These are phyloP conservation scores for Accipiter virgatus DNA, from an alignment of 2,113 vertebrate genomes.

Conservation along the genomic window DNA sequence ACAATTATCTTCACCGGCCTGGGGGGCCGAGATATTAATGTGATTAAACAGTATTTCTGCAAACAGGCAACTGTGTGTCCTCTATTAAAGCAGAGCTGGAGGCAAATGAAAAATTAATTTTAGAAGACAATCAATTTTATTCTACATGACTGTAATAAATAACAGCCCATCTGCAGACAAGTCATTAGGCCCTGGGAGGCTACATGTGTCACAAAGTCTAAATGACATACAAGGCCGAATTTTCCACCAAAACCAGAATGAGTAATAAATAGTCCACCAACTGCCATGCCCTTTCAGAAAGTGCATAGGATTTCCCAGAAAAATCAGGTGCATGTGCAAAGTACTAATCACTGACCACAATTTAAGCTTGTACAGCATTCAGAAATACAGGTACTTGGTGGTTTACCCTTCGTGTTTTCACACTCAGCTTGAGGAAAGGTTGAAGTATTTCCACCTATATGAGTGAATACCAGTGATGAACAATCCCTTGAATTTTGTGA, in stretches of 20 bases:
- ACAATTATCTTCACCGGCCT: slow-evolving; percentile 88
- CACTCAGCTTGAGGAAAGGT: background rate
- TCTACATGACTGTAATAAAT: slow-evolving; percentile 92
- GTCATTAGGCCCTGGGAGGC: slow-evolving; percentile 83
- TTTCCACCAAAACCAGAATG: slow-evolving; percentile 64
- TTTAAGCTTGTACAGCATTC: background rate
- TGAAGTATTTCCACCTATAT: background rate
- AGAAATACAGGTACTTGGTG: background rate
- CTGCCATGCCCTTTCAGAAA: slow-evolving; percentile 18
- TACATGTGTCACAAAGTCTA: slow-evolving; percentile 84
- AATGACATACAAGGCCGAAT: slow-evolving; percentile 78
- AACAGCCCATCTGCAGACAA: slow-evolving; percentile 86
- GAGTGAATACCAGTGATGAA: background rate
- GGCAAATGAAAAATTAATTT: slow-evolving; percentile 94
- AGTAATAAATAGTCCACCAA: slow-evolving; percentile 62
- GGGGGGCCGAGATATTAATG: slow-evolving; percentile 87
- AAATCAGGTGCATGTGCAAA: background rate
- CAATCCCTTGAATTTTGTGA: background rate
- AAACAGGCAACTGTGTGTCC: slow-evolving; percentile 86
- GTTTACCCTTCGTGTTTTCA: background rate
- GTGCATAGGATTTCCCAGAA: background rate
- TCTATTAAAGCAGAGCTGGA: slow-evolving; percentile 88
- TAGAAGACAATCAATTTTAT: slow-evolving; percentile 94
- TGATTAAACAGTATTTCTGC: slow-evolving; percentile 93
- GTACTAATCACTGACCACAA: background rate